These are phyloP conservation scores for Lota lota DNA, from an alignment of 2,113 vertebrate genomes.

Conservation along the genomic window DNA sequence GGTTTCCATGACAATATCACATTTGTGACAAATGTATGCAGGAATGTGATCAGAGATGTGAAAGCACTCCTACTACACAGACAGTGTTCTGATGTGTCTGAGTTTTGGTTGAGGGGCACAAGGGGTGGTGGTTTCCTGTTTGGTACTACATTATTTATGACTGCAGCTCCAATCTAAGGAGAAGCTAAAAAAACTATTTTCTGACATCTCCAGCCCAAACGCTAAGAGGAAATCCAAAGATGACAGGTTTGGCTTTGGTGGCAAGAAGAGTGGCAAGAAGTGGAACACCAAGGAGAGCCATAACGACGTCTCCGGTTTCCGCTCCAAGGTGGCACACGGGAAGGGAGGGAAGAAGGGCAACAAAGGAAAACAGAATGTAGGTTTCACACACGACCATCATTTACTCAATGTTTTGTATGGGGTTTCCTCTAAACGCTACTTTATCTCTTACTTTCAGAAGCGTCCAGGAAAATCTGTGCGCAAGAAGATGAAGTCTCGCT, in stretches of 20 bases:
- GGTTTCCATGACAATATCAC: too few relatives aligned
- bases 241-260: conserved; percentile 94
- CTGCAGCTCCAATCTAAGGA: too few relatives aligned
- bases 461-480: conserved; percentile 88
- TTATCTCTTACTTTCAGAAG: conserved; percentile 75
- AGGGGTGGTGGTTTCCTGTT: too few relatives aligned
- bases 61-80: too few relatives aligned
- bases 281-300: conserved; percentile 94
- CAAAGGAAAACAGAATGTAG: conserved; percentile 67
- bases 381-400: conserved; percentile 19
- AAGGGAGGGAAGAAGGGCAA: conserved; percentile 72
- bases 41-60: background rate
- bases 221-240: conserved; percentile 92
- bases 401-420: background rate
- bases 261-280: conserved; percentile 92
- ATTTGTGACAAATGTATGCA: too few relatives aligned
- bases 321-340: conserved; percentile 79
- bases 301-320: conserved; percentile 88
- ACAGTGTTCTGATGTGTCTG: too few relatives aligned
- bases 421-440: background rate
- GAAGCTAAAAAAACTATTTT: too few relatives aligned
- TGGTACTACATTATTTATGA: too few relatives aligned
- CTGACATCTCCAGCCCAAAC: conserved; percentile 71
- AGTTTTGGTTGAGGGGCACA: too few relatives aligned
- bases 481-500: conserved; percentile 85